phyloP scores from a whole-genome alignment of 2,113 vertebrate species.

The Aegithalos caudatus region DNA sequence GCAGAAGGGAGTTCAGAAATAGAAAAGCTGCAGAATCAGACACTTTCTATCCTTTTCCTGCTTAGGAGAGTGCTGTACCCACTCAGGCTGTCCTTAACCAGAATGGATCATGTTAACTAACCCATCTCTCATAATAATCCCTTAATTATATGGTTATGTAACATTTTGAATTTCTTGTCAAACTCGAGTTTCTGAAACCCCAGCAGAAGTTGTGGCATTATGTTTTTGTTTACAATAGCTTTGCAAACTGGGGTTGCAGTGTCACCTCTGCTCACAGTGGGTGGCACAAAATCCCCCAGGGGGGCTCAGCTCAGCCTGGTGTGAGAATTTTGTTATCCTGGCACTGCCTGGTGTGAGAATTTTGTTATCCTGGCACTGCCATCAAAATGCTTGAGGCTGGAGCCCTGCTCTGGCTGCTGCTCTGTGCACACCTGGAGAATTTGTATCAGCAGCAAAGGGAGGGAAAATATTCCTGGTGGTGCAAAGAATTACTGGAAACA shows the following conservation, averaged over 20 bases:
- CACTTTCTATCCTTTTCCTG: background rate
- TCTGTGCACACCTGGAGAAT: fast-evolving
- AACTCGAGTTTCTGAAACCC: background rate
- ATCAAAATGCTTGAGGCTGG: fast-evolving
- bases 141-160: background rate
- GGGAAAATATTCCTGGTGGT: background rate
- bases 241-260: background rate
- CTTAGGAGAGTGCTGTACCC: background rate
- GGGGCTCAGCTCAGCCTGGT: background rate
- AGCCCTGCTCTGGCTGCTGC: background rate
- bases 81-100: background rate
- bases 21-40: background rate
- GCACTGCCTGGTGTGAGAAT: fast-evolving
- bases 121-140: background rate
- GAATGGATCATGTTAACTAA: background rate
- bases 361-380: background rate
- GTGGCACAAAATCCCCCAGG: background rate
- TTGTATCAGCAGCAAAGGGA: fast-evolving
- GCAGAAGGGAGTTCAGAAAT: background rate
- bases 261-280: background rate
- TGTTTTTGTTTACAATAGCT: background rate
- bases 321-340: background rate
- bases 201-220: background rate
- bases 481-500: background rate
- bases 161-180: background rate